A percentile compares a stretch with the other conserved stretches of the same genome.
phyloP scores from a whole-genome alignment of 2,888 invertebrate species.

The Folsomia candida region DNA sequence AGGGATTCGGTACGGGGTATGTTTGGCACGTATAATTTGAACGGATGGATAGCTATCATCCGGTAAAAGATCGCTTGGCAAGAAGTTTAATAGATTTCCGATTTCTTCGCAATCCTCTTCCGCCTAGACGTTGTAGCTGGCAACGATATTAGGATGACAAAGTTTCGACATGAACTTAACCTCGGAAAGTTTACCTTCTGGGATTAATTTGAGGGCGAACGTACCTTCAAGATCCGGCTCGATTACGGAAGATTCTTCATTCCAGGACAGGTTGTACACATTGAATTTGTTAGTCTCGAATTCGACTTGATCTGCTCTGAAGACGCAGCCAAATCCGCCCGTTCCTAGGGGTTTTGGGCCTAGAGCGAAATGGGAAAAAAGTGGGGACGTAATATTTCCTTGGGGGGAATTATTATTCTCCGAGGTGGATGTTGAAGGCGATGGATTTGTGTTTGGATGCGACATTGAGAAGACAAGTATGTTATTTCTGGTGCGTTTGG shows the following conservation, averaged over 20 bases:
- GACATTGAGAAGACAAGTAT: no score
- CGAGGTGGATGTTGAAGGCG: neutral
- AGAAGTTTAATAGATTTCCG: neutral
- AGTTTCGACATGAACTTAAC: neutral
- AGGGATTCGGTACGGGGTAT: neutral
- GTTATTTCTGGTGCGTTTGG: no score
- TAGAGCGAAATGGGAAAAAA: neutral
- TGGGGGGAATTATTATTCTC: neutral
- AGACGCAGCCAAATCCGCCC: neutral
- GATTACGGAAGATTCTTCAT: no score
- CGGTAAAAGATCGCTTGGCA: neutral
- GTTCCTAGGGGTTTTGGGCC: neutral
- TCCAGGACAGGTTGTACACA: neutral
- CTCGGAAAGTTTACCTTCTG: neutral
- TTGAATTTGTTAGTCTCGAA: neutral
- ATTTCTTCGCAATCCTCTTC: neutral
- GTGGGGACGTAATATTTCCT: neutral
- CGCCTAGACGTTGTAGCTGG: neutral
- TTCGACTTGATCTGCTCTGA: neutral
- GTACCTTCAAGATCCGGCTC: neutral
- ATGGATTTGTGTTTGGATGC: neutral
- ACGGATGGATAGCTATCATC: no score
- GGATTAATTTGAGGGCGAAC: neutral
- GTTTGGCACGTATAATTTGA: neutral
- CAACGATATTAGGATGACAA: neutral